A percentile compares a stretch with the other conserved stretches of the same genome.
phyloP scores from a whole-genome alignment of 2,797 vertebrate species.

The Lindbergichthys nudifrons region DNA sequence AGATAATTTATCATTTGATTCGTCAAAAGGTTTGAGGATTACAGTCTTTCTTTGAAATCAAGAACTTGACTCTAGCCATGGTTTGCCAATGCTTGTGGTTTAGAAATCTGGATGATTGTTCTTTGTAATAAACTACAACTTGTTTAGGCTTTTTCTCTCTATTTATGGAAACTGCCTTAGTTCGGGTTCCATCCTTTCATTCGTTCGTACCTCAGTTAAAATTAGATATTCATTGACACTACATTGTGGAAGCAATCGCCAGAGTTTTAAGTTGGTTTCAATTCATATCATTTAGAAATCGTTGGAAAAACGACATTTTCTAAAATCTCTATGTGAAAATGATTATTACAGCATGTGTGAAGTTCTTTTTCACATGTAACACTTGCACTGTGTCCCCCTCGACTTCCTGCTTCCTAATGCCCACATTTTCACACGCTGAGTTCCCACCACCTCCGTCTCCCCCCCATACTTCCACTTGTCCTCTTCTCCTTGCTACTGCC shows the following conservation, averaged over 20 bases:
- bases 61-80: too few species aligned
- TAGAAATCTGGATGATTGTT: too few species aligned
- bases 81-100: too few species aligned
- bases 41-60: too few species aligned
- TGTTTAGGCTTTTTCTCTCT: too few species aligned
- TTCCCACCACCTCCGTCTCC: slow-evolving; percentile 52
- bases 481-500: slow-evolving; percentile 34
- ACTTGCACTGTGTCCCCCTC: slow-evolving; percentile 41
- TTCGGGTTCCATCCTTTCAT: too few species aligned
- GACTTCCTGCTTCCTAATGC: slow-evolving; percentile 69
- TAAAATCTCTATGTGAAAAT: slow-evolving; percentile 39
- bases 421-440: slow-evolving; percentile 60
- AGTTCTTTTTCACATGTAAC: slow-evolving; percentile 19
- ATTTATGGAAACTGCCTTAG: too few species aligned
- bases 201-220: too few species aligned
- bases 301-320: slow-evolving; percentile 9
- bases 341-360: slow-evolving; percentile 32
- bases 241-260: neutral
- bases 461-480: slow-evolving; percentile 26
- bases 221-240: too few species aligned
- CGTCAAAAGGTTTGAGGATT: too few species aligned
- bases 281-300: neutral
- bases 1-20: too few species aligned
- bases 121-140: too few species aligned
- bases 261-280: slow-evolving; percentile 13